Evolutionary conservation across 2,888 invertebrate genomes (phyloP).

Genomic region (Ormyrus pomaceus): DNA sequence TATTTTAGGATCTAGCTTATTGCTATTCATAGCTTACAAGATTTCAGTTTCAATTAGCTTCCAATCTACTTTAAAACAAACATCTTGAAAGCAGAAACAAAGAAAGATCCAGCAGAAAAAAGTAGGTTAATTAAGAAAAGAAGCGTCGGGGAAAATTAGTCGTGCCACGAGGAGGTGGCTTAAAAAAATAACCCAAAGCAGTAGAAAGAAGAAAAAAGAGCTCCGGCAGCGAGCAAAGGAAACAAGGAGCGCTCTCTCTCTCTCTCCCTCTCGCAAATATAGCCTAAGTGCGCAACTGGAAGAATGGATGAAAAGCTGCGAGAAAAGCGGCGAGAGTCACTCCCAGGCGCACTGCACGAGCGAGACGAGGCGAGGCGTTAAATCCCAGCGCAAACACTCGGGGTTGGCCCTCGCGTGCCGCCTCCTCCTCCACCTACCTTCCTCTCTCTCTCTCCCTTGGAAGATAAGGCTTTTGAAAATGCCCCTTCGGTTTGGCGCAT

Average conservation of each 20-base stretch:
- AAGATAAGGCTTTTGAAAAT: conserved; percentile 51
- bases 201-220: background rate
- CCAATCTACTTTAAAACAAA: background rate
- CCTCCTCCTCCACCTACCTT: background rate
- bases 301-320: conserved; percentile 10
- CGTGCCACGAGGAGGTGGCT: background rate
- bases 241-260: no score
- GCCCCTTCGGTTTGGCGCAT: conserved; percentile 41
- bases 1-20: no score
- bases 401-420: background rate
- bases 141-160: conserved; percentile 16
- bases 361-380: background rate
- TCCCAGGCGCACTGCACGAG: background rate
- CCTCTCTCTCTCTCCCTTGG: conserved; percentile 11
- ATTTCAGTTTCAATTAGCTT: background rate
- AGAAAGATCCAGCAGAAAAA: background rate
- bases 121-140: conserved; percentile 37
- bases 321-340: background rate
- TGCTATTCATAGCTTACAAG: background rate
- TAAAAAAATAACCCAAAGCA: conserved; percentile 2
- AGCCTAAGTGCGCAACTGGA: background rate
- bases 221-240: no score
- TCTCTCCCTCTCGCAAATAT: no score
- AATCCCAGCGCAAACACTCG: conserved; percentile 20
- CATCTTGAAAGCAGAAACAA: background rate